Conservation (phyloP, 2,797 vertebrate genomes). For the Oreochromis grahami region DNA sequence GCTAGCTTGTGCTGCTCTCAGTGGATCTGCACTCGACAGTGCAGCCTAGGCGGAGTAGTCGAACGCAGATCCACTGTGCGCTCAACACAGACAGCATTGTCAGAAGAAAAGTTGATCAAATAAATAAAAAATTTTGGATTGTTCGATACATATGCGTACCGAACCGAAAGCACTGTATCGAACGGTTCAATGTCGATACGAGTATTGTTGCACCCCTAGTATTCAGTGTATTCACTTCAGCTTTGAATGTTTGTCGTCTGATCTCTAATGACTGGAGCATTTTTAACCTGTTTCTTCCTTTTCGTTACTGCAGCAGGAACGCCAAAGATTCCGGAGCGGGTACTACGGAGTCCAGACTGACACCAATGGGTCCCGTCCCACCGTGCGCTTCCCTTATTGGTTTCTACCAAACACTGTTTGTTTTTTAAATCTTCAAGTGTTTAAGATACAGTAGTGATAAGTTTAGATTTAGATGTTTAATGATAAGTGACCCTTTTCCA, state of each 20-base stretch:
- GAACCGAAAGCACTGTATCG: too few relatives aligned
- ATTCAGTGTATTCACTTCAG: neutral
- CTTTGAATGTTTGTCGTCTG: neutral
- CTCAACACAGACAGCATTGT: too few relatives aligned
- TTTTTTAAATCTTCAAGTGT: neutral
- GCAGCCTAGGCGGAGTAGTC: too few relatives aligned
- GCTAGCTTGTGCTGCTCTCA: too few relatives aligned
- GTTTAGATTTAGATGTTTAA: neutral
- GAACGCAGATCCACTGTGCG: too few relatives aligned
- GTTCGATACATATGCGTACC: too few relatives aligned
- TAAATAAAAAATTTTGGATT: too few relatives aligned
- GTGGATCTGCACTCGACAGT: too few relatives aligned
- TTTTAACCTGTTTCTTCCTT: neutral
- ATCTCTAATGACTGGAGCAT: neutral
- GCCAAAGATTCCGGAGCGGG: fast-evolving
- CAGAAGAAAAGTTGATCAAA: too few relatives aligned
- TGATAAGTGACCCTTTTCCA: too few relatives aligned
- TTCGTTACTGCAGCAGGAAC: neutral
- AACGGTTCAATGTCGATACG: too few relatives aligned
- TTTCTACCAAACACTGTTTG: fast-evolving
- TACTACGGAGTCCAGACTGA: neutral
- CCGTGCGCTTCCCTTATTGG: neutral
- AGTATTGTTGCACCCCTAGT: neutral
- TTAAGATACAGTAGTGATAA: neutral
- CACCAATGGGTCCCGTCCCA: neutral